A percentile compares a stretch with the other conserved stretches of the same genome.
Conservation (phyloP, 1,140 invertebrate species). For the Theocolax elegans region DNA sequence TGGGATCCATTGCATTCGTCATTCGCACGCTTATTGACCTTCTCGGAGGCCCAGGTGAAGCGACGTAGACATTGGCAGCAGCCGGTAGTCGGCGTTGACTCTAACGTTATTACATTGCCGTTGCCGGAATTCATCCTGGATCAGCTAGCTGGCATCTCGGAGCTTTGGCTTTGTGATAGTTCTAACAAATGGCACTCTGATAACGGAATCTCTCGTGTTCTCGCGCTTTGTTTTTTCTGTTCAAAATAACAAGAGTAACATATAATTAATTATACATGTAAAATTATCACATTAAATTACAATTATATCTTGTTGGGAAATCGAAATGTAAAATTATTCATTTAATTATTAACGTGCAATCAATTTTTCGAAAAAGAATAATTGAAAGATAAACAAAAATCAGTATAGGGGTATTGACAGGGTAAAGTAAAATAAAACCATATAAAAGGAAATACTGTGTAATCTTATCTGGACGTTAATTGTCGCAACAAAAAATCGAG, state of each 20-base stretch:
- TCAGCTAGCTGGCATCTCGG: slow-evolving; percentile 62
- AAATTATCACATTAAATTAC: neutral
- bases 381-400: too few species aligned
- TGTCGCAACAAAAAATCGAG: too few species aligned
- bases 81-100: slow-evolving; percentile 43
- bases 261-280: neutral
- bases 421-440: too few species aligned
- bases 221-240: slow-evolving; percentile 81
- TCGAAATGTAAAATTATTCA: too few species aligned
- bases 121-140: slow-evolving; percentile 54
- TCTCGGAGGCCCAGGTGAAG: slow-evolving; percentile 3
- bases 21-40: slow-evolving; percentile 10
- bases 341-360: too few species aligned
- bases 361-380: too few species aligned
- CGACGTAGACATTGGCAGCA: slow-evolving; percentile 1
- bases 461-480: too few species aligned
- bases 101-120: slow-evolving; percentile 49
- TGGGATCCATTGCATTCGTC: slow-evolving; percentile 12
- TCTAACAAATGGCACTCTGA: slow-evolving; percentile 76
- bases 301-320: too few species aligned
- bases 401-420: too few species aligned
- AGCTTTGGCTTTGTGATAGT: slow-evolving; percentile 66
- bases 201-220: slow-evolving; percentile 78
- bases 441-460: too few species aligned
- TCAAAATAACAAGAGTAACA: slow-evolving; percentile 41